phyloP scores from a whole-genome alignment of 2,888 invertebrate species.

The Oscheius sp. region DNA sequence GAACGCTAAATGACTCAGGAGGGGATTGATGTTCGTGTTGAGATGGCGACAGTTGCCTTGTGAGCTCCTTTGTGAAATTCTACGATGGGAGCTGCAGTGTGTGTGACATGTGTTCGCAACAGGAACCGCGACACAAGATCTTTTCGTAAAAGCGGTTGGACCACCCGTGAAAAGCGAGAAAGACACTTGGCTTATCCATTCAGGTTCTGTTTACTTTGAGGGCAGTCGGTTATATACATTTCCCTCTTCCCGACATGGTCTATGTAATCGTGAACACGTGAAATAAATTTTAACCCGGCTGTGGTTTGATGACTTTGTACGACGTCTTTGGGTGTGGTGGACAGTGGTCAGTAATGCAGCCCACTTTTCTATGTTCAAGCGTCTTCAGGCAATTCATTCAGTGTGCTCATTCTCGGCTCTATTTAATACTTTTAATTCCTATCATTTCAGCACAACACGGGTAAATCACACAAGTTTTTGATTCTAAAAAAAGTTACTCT shows the following conservation, averaged over 20 bases:
- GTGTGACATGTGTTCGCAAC: constrained; percentile 35
- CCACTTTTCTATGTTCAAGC: too few species aligned
- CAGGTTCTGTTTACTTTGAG: constrained; percentile 20
- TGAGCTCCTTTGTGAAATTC: constrained; percentile 23
- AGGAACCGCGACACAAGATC: not conserved
- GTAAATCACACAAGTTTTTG: too few species aligned
- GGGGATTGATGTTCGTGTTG: constrained; percentile 25
- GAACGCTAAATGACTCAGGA: constrained; percentile 19
- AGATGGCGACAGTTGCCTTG: constrained; percentile 23
- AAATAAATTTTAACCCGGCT: too few species aligned
- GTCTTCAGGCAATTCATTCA: too few species aligned
- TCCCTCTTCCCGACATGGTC: not conserved
- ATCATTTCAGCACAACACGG: too few species aligned
- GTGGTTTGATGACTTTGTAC: too few species aligned
- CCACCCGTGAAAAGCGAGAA: constrained; percentile 31
- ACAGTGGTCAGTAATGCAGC: too few species aligned
- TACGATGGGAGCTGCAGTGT: constrained; percentile 9
- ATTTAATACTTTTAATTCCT: too few species aligned
- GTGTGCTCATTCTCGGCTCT: too few species aligned
- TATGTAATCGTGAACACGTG: too few species aligned
- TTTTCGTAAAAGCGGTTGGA: constrained; percentile 30
- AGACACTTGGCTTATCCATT: constrained; percentile 30
- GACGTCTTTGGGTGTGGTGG: too few species aligned
- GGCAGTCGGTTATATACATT: not conserved
- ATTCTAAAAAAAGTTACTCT: too few species aligned